Base-by-base conservation (phyloP, 92 coral and sea anemone species). In the Epizoanthus fatuus region DNA sequence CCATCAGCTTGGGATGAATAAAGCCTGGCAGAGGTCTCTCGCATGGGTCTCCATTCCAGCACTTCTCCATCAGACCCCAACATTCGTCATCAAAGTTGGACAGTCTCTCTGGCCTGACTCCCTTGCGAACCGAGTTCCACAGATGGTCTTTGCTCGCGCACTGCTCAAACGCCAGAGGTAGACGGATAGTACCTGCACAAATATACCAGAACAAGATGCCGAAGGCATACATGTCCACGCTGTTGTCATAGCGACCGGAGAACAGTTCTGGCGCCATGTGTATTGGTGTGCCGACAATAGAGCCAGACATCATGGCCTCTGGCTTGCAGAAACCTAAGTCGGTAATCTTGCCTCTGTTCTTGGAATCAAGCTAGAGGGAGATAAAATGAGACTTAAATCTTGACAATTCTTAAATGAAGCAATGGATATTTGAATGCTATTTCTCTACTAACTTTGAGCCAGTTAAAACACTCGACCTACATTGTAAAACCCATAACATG, bases 191-290 rank as follows among this genome's bases (percentile, higher is more conserved):
- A 8, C 99, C 99, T 3, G 99, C 98, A 63, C 99, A 97, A 55
- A 97, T 90, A 74, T 97, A 97, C 99, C 99, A 97, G 89, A 97
- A 95, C 38, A 97, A 95, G 78, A 97, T 91, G 10, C 99, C 99
- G 75, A 97, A 95, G 2, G 99, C 99, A 79, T 97, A 97, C 39
- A 97, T 98, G 55, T 97, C 99, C 58, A 97, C 99, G 80, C 99
- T 97, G 93, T 94, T 96, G 95, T 97, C 99, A 75, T 97, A 97
- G 81, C 93, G 93, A 73, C 99, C 99, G 0, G 99, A 95, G 80
- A 97, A 97, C 83, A 97, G 94, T 66, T 97, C 99, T 11, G 99
- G 99, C 14, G 99, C 98, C 99, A 97, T 97, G 92, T 97, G 99
- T 66, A 97, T 97, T 1, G 99, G 99, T 19, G 99, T 97, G 20